Base-by-base conservation (phyloP, 2,113 vertebrate species). In the Protomyctophum bolini region DNA sequence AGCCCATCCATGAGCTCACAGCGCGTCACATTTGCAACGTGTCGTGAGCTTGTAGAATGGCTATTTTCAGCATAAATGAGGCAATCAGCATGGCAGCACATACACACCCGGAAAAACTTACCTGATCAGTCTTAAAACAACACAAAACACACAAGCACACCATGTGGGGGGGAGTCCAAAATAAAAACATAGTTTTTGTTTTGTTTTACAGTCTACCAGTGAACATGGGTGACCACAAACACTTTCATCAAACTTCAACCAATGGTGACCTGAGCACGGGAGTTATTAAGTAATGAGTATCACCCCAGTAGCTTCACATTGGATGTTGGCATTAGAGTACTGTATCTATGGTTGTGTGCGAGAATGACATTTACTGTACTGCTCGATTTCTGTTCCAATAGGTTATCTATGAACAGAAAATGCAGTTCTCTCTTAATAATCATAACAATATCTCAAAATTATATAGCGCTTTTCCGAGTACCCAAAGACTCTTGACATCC, bases 221-320 rank as follows among this genome's bases (percentile, higher is more conserved):
- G 48, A 41, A 76, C 8, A 60, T 6, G 51, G n/a, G 76, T 21
- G 7, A 72, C 7, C 41, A 77, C 29, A 14, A 59, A 68, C 54
- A 52, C 65, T 63, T n/a, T 15, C 48, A 63, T 80, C 70, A 60
- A 45, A 29, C 68, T 78, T 76, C 6, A 77, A 76, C 59, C 12
- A 55, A 21, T 56, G 51, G 55, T 66, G 70, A 83, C 84, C 87
- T 85, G 79, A 87, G 78, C 51, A 55, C 50, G 72, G 68, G 66
- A 79, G 68, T 8, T 21, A 49, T 69, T 73, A n/a, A 56, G 61
- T 15, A 74, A 58, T 6, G 14, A 71, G 60, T 41, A 41, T 41
- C 5, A 41, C 33, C 5, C 33, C 33, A 41, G 33, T 49, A 68
- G 54, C 79, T 84, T 72, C 62, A 29, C 21, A 54, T n/a, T n/a